Evolutionary conservation across 2,888 invertebrate species (phyloP), one percentile per base, ranked within the genome.

Genomic region (Cephus sareptanus): DNA sequence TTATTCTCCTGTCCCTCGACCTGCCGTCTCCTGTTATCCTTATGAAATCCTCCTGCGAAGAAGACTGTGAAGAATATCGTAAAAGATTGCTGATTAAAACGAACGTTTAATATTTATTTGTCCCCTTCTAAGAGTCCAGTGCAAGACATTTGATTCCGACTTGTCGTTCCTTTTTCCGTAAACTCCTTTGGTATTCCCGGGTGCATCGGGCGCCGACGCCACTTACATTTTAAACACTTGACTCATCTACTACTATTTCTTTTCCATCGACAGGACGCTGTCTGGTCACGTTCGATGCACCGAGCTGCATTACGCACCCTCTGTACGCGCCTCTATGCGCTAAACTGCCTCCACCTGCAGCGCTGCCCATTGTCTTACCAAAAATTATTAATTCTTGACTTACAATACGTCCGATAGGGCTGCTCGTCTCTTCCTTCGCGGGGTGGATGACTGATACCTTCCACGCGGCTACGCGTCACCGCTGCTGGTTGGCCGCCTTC

Each of bases 231-330:
- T 85, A 86, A 88, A 83, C 69, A 78, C 81, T 83, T 87, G 88
- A 88, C 83, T 87, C 88, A 87, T 85, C 81, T 85, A 82, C 81
- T 84, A 83, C 86, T 85, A 68, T 76, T 79, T 76, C 73, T 85
- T 85, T 84, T 85, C 85, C 85, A 85, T 87, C 86, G 87, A 86
- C 87, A 85, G 85, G 85, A 85, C 85, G 85, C 87, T 79, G 89
- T 89, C 89, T 89, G 87, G 89, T 89, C 89, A 89, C 89, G 89
- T 89, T 79, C 82, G 78, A 79, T 81, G 79, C 83, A 82, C 85
- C 80, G 82, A 83, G 84, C 84, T 83, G 87, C 88, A 86, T 85
- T 87, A 85, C 87, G 86, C 87, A 86, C 87, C 85, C 85, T 86
- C 84, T 80, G 86, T 87, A 86, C 85, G 85, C 86, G 85, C 84